phyloP scores from a whole-genome alignment of 1,140 invertebrate species.

The Tetraneura akinire region DNA sequence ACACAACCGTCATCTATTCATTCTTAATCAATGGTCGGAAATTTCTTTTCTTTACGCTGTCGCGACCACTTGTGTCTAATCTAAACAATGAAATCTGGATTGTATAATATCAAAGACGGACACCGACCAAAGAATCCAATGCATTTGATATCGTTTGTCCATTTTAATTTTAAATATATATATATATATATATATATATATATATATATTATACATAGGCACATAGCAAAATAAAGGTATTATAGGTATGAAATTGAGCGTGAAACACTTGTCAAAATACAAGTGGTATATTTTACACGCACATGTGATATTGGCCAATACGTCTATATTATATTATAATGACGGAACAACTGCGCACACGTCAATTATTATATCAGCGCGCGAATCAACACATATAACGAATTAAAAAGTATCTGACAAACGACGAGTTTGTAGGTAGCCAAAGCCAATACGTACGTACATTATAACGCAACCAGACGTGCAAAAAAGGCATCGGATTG shows the following conservation, averaged over 20 bases:
- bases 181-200: too few species aligned
- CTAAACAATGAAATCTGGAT: neutral
- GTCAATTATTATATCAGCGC: neutral
- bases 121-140: too few species aligned
- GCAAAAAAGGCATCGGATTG: neutral
- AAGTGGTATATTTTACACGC: neutral
- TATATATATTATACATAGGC: too few species aligned
- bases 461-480: too few species aligned
- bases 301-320: neutral
- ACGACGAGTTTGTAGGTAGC: neutral
- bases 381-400: neutral
- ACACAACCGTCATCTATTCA: neutral
- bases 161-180: too few species aligned
- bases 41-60: slow-evolving; percentile 6
- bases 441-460: too few species aligned
- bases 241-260: neutral
- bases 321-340: neutral
- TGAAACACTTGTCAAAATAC: neutral
- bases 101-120: neutral
- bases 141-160: too few species aligned
- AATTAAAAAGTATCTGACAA: neutral
- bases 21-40: neutral
- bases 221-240: neutral
- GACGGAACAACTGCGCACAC: neutral
- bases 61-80: too few species aligned